Conservation (phyloP, 2,888 invertebrate species). For the Platerodrilus igneus region DNA sequence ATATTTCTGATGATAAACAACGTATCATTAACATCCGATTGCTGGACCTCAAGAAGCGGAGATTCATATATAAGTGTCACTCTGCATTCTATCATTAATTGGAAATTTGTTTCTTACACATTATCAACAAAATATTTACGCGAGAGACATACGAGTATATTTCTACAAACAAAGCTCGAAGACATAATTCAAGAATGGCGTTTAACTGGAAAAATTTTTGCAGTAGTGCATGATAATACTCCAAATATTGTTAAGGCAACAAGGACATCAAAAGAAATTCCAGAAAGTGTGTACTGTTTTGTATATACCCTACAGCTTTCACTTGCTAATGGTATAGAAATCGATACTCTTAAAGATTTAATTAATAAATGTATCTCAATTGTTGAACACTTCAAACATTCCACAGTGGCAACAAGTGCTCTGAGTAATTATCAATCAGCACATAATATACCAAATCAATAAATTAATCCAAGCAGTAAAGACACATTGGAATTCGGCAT, state of each 20-base stretch:
- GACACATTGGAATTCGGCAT: constrained; percentile 28
- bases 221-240: constrained; percentile 32
- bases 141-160: constrained; percentile 25
- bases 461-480: constrained; percentile 20
- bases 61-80: constrained; percentile 30
- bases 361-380: constrained; percentile 24
- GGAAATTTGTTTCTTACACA: constrained; percentile 22
- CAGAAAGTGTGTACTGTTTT: constrained; percentile 27
- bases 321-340: constrained; percentile 23
- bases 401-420: too few species aligned
- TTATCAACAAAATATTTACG: constrained; percentile 25
- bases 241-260: constrained; percentile 28
- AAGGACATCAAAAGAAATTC: constrained; percentile 8
- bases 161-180: constrained; percentile 26
- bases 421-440: too few species aligned
- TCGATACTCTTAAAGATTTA: constrained; percentile 5
- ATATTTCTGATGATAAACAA: too few species aligned
- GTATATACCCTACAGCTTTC: constrained; percentile 31
- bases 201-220: constrained; percentile 23
- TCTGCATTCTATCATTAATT: constrained; percentile 26
- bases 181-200: constrained; percentile 26
- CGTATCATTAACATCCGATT: constrained; percentile 30
- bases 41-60: constrained; percentile 28
- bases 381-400: constrained; percentile 31
- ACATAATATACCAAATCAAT: constrained; percentile 18